Percentiles rank a stretch among this genome's conserved stretches.
Evolutionary conservation across 2,113 vertebrate genomes (phyloP).

Genomic region (Gulo gulo): DNA sequence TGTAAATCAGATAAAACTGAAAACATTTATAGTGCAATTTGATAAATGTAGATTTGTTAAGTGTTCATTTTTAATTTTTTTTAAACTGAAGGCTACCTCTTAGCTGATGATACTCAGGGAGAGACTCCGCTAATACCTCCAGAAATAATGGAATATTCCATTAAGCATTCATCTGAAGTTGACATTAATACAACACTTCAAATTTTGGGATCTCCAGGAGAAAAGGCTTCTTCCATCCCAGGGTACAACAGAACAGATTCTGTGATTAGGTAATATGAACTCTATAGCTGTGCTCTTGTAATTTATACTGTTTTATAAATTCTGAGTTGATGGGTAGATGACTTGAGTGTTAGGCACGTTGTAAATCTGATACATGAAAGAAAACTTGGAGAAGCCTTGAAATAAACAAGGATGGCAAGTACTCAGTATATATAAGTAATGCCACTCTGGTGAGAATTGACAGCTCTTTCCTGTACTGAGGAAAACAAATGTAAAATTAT

Average conservation of each 20-base stretch:
- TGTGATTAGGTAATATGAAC: conserved; percentile 93
- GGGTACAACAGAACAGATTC: conserved; percentile 98
- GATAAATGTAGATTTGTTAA: conserved; percentile 81
- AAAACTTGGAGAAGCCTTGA: conserved; percentile 64
- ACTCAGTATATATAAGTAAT: neutral
- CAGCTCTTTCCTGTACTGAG: neutral
- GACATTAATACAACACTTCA: conserved; percentile 99
- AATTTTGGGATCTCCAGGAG: conserved; percentile 97
- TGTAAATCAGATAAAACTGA: conserved; percentile 71
- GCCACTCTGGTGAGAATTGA: neutral
- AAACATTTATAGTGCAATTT: conserved; percentile 70
- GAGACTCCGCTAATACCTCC: conserved; percentile 98
- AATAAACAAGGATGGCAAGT: conserved; percentile 20
- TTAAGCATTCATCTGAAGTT: conserved; percentile 97
- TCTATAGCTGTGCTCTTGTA: conserved; percentile 76
- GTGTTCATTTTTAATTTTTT: conserved; percentile 85
- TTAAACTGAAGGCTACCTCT: conserved; percentile 93
- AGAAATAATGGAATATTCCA: conserved; percentile 99
- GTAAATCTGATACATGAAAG: conserved; percentile 20
- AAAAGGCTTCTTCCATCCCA: conserved; percentile 98
- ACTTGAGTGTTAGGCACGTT: conserved; percentile 42
- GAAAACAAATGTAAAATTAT: neutral
- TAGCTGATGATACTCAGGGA: conserved; percentile 99
- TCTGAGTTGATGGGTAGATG: conserved; percentile 69
- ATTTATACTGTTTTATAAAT: conserved; percentile 70